These are phyloP conservation scores for Falco novaeseelandiae DNA, from an alignment of 2,797 vertebrate genomes.

Conservation along the genomic window DNA sequence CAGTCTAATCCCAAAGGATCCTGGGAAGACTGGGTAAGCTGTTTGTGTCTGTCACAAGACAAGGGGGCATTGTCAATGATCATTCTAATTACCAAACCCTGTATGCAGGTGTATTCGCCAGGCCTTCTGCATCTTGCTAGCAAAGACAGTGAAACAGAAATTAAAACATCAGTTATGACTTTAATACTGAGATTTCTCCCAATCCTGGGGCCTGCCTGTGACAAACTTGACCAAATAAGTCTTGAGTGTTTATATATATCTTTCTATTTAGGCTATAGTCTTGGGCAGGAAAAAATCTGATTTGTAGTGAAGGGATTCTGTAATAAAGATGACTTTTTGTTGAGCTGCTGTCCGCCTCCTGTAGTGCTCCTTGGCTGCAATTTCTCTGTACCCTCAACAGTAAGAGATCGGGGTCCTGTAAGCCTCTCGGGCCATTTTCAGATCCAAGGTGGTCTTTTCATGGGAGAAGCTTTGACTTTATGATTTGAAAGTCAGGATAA, in stretches of 20 bases:
- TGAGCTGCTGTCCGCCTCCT: not conserved
- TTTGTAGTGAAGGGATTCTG: not conserved
- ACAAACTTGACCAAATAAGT: not conserved
- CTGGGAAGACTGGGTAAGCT: conserved; percentile 93
- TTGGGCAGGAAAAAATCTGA: not conserved
- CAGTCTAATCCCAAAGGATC: conserved; percentile 82
- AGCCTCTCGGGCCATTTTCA: not conserved
- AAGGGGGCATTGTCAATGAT: not conserved
- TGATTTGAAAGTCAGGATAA: not conserved
- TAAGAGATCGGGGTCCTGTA: not conserved
- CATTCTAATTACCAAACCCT: not conserved
- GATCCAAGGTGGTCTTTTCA: not conserved
- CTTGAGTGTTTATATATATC: not conserved
- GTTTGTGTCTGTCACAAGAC: not conserved
- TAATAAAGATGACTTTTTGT: not conserved
- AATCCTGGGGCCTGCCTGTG: not conserved
- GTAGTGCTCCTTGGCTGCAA: not conserved
- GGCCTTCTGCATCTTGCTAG: not conserved
- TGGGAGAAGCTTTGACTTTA: not conserved
- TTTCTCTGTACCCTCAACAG: not conserved
- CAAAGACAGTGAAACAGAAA: not conserved
- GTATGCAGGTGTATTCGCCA: not conserved
- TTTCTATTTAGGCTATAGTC: not conserved
- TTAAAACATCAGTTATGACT: not conserved
- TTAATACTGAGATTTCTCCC: not conserved